Conservation (phyloP, 2,888 invertebrate genomes). For the Mycalesis mineus region DNA sequence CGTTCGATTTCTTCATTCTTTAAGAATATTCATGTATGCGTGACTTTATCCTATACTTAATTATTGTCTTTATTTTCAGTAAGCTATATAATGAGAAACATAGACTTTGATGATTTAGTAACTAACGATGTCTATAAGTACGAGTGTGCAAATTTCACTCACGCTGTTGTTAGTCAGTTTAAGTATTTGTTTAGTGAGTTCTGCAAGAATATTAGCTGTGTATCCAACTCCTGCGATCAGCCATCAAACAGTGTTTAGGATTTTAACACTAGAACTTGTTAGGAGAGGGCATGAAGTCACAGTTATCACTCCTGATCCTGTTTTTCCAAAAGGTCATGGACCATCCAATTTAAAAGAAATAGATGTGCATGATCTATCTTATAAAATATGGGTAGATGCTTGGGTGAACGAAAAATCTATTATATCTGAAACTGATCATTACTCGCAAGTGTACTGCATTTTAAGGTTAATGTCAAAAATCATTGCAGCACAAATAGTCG, state of each 20-base stretch:
- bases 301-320: constrained; percentile 44
- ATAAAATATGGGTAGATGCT: constrained; percentile 26
- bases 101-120: background rate
- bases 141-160: background rate
- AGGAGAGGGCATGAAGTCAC: constrained; percentile 50
- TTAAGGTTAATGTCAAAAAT: constrained; percentile 12
- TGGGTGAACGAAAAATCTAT: constrained; percentile 12
- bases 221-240: constrained; percentile 49
- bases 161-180: background rate
- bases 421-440: constrained; percentile 8
- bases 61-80: too few relatives aligned
- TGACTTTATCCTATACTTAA: too few relatives aligned
- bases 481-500: constrained; percentile 30
- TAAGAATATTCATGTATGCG: too few relatives aligned
- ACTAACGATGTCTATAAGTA: background rate
- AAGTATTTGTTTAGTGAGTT: constrained; percentile 13
- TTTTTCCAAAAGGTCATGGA: constrained; percentile 26
- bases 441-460: constrained; percentile 20
- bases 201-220: constrained; percentile 48
- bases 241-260: constrained; percentile 45
- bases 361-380: constrained; percentile 36
- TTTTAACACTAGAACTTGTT: constrained; percentile 43
- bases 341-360: constrained; percentile 45
- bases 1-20: background rate
- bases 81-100: background rate